Evolutionary conservation across 2,888 invertebrate genomes (phyloP).

Genomic region (Muschampia plurimacula): DNA sequence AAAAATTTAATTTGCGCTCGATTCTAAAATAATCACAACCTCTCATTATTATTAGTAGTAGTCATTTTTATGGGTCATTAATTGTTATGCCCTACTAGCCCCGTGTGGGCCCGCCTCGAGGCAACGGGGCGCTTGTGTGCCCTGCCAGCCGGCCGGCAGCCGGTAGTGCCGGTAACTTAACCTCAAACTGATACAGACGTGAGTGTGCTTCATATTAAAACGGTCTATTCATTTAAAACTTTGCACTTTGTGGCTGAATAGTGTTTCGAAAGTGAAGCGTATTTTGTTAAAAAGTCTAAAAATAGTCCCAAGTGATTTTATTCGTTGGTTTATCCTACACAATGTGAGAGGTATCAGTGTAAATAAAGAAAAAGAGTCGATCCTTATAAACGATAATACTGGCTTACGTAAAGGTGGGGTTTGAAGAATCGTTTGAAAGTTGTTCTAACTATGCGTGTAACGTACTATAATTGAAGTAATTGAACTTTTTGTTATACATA

Average conservation of each 20-base stretch:
- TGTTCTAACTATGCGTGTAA: constrained; percentile 55
- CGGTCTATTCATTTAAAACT: constrained; percentile 66
- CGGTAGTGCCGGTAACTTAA: constrained; percentile 79
- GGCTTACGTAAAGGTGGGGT: constrained; percentile 21
- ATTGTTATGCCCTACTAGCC: constrained; percentile 23
- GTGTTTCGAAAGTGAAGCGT: not conserved
- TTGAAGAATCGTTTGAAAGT: constrained; percentile 29
- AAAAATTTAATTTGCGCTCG: not conserved
- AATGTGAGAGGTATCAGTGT: constrained; percentile 29
- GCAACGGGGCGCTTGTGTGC: constrained; percentile 66
- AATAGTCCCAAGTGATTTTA: constrained; percentile 1
- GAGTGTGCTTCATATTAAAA: constrained; percentile 78
- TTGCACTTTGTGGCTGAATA: constrained; percentile 36
- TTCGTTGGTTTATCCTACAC: constrained; percentile 19
- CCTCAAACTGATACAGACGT: constrained; percentile 82
- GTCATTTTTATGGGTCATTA: constrained; percentile 28
- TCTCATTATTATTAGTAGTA: not conserved
- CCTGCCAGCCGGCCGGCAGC: constrained; percentile 61
- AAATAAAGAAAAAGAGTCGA: constrained; percentile 18
- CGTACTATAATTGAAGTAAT: constrained; percentile 49
- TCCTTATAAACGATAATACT: constrained; percentile 18
- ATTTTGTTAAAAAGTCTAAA: not conserved
- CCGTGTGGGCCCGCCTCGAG: constrained; percentile 61
- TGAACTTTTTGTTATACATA: constrained; percentile 49
- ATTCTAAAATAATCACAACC: not conserved